Evolutionary conservation across 2,888 invertebrate species (phyloP).

Genomic region (Ecliptopera silaceata): DNA sequence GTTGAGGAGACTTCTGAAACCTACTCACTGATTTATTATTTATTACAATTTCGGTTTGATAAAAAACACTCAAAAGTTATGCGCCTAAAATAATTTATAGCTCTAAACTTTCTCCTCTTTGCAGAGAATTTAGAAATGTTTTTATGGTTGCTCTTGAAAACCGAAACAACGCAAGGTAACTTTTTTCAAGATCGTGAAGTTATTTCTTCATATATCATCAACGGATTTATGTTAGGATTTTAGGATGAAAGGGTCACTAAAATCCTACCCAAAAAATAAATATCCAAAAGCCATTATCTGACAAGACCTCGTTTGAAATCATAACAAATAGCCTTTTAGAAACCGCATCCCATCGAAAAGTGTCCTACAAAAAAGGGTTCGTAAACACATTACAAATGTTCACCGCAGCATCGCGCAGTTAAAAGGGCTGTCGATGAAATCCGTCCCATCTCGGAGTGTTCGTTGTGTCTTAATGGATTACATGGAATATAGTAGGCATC

Average conservation of each 20-base stretch:
- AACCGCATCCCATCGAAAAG: slow-evolving; percentile 75
- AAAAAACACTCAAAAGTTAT: slow-evolving; percentile 50
- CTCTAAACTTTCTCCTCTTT: slow-evolving; percentile 27
- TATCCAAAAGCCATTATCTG: slow-evolving; percentile 76
- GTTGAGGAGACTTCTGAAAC: slow-evolving; percentile 53
- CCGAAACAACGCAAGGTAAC: neutral
- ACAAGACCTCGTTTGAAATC: slow-evolving; percentile 79
- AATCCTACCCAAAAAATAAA: slow-evolving; percentile 72
- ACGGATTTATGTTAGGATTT: slow-evolving; percentile 23
- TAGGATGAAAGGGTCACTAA: slow-evolving; percentile 57
- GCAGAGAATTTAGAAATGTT: slow-evolving; percentile 18
- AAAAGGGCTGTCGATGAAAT: slow-evolving; percentile 77
- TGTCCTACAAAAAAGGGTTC: slow-evolving; percentile 75
- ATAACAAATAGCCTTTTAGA: slow-evolving; percentile 81
- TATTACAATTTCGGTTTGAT: slow-evolving; percentile 53
- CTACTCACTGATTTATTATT: slow-evolving; percentile 58
- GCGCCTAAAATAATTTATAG: slow-evolving; percentile 43
- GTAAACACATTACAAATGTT: slow-evolving; percentile 78
- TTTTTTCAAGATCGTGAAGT: neutral
- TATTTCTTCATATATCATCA: neutral
- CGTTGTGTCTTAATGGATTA: slow-evolving; percentile 81
- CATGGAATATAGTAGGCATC: slow-evolving; percentile 77
- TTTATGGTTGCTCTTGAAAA: slow-evolving; percentile 6
- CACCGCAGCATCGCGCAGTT: slow-evolving; percentile 65
- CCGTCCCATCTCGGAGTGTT: slow-evolving; percentile 69